Base-by-base conservation (phyloP, 2,113 vertebrate genomes). In the Spheniscus mendiculus region DNA sequence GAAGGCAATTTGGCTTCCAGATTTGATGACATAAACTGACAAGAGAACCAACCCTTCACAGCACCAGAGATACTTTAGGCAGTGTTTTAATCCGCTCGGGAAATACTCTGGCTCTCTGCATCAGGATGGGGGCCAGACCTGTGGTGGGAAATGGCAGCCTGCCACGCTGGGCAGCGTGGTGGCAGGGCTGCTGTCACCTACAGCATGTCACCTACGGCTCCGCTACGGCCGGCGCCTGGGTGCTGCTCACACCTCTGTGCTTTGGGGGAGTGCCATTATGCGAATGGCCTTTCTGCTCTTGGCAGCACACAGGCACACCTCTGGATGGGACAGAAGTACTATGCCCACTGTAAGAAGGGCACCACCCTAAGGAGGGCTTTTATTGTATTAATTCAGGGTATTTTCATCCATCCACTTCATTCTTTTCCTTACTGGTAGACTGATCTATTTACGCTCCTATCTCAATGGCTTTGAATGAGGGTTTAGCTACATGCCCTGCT, bases 111-210 rank as follows among this genome's bases (percentile, higher is more conserved):
- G 3, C 34, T 65, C 6, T 73, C 36, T 79, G 45, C 56, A 20
- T 53, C 36, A 58, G 63, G 34, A 18, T 5, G 2, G 12, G 47
- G 14, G 16, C 30, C 45, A 71, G 73, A 84, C 6, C 11, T 0
- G 0, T 26, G 25, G 25, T 25, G 59, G 4, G 36, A 73, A 61
- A 73, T 1, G 4, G 47, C 32, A 47, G 12, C 6, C 36, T 45
- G 56, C 70, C 0, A 0, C 4, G 5, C 42, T 58, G 3, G 8
- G 38, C 19, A 9, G 6, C 3, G 11, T 0, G 0, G 27, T 85
- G 66, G 36, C 40, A 56, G 53, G 40, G 50, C 53, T 87, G 71
- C 62, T 79, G 36, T 76, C 76, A 91, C 44, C 71, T 50, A 58
- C n/a, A 10, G 44, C 10, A 9, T 42, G 67, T 29, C 49, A 40